Conservation (phyloP, 2,797 vertebrate species). For the Rhinoraja longicauda region DNA sequence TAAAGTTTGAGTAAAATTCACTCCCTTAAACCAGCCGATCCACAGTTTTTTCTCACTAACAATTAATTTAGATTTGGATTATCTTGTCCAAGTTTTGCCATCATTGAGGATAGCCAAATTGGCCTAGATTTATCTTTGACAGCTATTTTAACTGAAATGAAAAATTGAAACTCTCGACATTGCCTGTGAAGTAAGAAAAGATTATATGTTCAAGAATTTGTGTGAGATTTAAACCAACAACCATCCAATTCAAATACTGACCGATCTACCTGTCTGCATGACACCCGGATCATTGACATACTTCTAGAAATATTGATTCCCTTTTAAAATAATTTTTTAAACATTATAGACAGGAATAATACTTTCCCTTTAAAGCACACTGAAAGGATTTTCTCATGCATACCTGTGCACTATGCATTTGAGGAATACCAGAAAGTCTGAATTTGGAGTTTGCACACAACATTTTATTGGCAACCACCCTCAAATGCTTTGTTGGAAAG, state of each 20-base stretch:
- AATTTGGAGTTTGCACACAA: slow-evolving; percentile 49
- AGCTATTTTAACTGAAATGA: not conserved
- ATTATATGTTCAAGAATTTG: not conserved
- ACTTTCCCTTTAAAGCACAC: not conserved
- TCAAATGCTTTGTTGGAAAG: slow-evolving; percentile 55
- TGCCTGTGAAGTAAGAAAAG: not conserved
- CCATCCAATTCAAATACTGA: not conserved
- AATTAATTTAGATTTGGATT: too few relatives aligned
- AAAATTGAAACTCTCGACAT: not conserved
- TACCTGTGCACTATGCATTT: not conserved
- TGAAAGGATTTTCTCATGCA: not conserved
- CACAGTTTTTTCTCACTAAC: too few relatives aligned
- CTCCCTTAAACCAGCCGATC: too few relatives aligned
- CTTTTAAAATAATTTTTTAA: not conserved
- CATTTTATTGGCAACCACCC: slow-evolving; percentile 81
- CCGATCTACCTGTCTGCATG: not conserved
- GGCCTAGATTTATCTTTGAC: not conserved
- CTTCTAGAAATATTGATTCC: not conserved
- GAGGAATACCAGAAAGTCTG: slow-evolving; percentile 33
- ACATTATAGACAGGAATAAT: not conserved
- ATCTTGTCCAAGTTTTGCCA: too few relatives aligned
- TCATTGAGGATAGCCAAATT: too few relatives aligned
- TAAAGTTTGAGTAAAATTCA: too few relatives aligned
- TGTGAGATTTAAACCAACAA: not conserved
- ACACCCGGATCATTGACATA: not conserved